Evolutionary conservation across 2,113 vertebrate genomes (phyloP).

Genomic region (Pelecanus crispus): DNA sequence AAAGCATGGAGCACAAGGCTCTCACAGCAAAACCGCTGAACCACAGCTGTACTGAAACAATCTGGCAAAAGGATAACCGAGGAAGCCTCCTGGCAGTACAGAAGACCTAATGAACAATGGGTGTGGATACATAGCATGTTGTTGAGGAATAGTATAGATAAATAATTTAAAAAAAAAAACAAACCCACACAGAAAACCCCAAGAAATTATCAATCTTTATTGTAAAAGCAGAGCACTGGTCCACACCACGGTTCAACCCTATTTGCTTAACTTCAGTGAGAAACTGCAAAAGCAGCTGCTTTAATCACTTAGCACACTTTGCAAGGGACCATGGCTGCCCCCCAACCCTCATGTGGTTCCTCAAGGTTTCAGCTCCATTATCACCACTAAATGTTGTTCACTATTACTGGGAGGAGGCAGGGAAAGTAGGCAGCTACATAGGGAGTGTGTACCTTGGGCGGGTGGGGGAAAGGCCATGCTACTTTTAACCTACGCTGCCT

Average conservation of each 20-base stretch:
- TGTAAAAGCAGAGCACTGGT: background rate
- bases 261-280: background rate
- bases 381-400: background rate
- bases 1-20: background rate
- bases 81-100: background rate
- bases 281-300: background rate
- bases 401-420: background rate
- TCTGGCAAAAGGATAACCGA: background rate
- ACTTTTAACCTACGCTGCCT: background rate
- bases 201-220: background rate
- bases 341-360: background rate
- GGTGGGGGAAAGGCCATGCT: accelerated
- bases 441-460: accelerated
- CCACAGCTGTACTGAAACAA: background rate
- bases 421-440: background rate
- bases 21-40: background rate
- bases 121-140: background rate
- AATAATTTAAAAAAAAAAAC: background rate
- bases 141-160: background rate
- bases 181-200: background rate
- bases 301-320: background rate
- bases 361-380: background rate
- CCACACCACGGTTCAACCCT: background rate
- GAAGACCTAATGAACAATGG: background rate
- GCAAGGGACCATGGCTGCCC: background rate